phyloP scores from a whole-genome alignment of 2,888 invertebrate genomes.

The Brachypalpus laphriformis region DNA sequence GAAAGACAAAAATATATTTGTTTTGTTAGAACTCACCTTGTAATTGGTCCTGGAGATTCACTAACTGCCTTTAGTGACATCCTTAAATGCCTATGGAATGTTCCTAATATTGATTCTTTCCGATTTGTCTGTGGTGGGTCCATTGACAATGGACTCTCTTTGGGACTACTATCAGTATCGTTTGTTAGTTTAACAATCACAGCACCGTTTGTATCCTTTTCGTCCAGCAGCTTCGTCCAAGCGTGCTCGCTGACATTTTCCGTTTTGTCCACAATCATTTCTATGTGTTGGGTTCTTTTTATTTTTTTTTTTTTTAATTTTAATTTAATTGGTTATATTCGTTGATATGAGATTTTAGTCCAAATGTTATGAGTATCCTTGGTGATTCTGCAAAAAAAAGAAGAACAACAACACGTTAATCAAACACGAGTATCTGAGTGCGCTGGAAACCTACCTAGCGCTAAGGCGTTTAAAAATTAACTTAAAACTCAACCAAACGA shows the following conservation, averaged over 20 bases:
- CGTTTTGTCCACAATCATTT: slow-evolving; percentile 81
- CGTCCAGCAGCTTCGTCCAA: slow-evolving; percentile 82
- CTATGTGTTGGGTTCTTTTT: slow-evolving; percentile 23
- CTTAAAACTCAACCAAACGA: slow-evolving; percentile 35
- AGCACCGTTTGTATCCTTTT: slow-evolving; percentile 78
- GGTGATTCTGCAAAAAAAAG: slow-evolving; percentile 91
- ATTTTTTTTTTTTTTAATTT: not conserved
- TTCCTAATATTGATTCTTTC: slow-evolving; percentile 81
- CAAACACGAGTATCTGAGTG: not conserved
- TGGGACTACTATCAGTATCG: slow-evolving; percentile 75
- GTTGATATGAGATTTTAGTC: slow-evolving; percentile 61
- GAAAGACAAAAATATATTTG: too few relatives aligned
- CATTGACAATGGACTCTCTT: slow-evolving; percentile 78
- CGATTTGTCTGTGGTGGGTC: slow-evolving; percentile 77
- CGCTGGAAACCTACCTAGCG: slow-evolving; percentile 40
- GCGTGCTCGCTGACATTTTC: slow-evolving; percentile 80
- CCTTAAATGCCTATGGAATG: slow-evolving; percentile 82
- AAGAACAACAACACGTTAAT: slow-evolving; percentile 22
- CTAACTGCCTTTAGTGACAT: slow-evolving; percentile 82
- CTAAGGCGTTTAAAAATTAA: slow-evolving; percentile 45
- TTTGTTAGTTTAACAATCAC: slow-evolving; percentile 78
- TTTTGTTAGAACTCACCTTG: slow-evolving; percentile 79
- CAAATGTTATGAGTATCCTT: slow-evolving; percentile 86
- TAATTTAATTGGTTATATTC: slow-evolving; percentile 85
- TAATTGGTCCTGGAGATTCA: slow-evolving; percentile 82